Percentiles rank a stretch among this genome's conserved stretches.
phyloP scores from a whole-genome alignment of 2,888 invertebrate species.

The Dicycla oo region DNA sequence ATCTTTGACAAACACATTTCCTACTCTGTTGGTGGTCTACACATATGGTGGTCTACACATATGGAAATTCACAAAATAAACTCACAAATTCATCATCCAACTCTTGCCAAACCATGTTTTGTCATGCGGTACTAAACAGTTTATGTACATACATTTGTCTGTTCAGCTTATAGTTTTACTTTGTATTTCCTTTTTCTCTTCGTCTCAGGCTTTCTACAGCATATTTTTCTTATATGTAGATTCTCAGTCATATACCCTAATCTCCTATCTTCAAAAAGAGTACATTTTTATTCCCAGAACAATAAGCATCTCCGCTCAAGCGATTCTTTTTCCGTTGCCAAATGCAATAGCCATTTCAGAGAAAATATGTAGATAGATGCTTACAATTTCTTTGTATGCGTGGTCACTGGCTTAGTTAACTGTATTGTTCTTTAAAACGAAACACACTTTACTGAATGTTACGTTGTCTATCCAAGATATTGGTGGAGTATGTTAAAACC shows the following conservation, averaged over 20 bases:
- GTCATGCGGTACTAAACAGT: not conserved
- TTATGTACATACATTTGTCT: not conserved
- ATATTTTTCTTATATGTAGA: slow-evolving; percentile 31
- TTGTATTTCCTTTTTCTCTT: not conserved
- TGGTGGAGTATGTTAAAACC: not conserved
- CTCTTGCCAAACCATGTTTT: slow-evolving; percentile 34
- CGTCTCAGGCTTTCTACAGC: not conserved
- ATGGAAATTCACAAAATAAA: slow-evolving; percentile 20
- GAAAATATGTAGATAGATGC: slow-evolving; percentile 41
- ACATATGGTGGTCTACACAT: not conserved
- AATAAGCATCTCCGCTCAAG: slow-evolving; percentile 34
- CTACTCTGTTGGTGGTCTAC: too few species aligned
- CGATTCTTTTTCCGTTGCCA: slow-evolving; percentile 41
- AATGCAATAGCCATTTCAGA: slow-evolving; percentile 47
- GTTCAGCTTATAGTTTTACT: not conserved
- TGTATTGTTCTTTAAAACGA: slow-evolving; percentile 23
- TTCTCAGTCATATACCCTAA: slow-evolving; percentile 22
- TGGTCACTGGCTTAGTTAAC: slow-evolving; percentile 42
- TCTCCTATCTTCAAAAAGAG: slow-evolving; percentile 35
- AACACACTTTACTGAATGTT: not conserved
- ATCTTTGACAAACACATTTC: not conserved
- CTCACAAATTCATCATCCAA: slow-evolving; percentile 19
- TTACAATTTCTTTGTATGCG: slow-evolving; percentile 31
- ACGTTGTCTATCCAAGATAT: not conserved
- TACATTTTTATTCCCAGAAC: slow-evolving; percentile 35